Base-by-base conservation (phyloP, 2,888 invertebrate genomes). In the Esperia sulphurella region DNA sequence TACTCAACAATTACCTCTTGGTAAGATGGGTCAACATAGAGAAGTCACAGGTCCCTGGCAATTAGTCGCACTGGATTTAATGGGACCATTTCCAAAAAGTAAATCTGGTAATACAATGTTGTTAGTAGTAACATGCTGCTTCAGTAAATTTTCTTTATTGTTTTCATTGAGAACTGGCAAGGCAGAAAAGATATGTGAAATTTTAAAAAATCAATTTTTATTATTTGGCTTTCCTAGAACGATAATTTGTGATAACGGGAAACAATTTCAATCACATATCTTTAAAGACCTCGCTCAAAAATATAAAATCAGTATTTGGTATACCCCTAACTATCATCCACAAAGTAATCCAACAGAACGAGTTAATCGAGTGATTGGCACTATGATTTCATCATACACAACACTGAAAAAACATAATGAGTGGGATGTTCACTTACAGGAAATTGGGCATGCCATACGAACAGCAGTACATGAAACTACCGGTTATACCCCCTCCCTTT, bases 261-360 rank as follows among this genome's bases (percentile, higher is more conserved):
- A 51, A 35, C 58, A 60, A 28, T 58, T 60, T 43, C 43, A 21
- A 0, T 38, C 51, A 12, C 14, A 45, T 0, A 33, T 45, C n/a
- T 55, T 57, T 41, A 59, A 50, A 33, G 53, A 46, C 41, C 44
- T 49, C 0, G 35, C 38, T 6, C 14, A 37, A 0, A 50, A 46
- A 0, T 54, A 50, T n/a, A 48, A 48, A 5, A n/a, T 28, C 0
- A 13, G 50, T 10, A 30, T 52, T 8, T 54, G 53, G 56, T 54
- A 46, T 8, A 58, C 57, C 0, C 55, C 57, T 4, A 42, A 51
- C 9, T 72, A 75, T 48, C 61, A 68, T 13, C 69, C 75, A 0
- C 74, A 75, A 53, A 51, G 53, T 1, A 74, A 75, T 47, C 65
- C 68, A 2, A 66, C 68, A 0, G 75, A 76, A 46, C 48, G 68